These are phyloP conservation scores for Xerus rutilus DNA, from an alignment of 2,797 vertebrate genomes.

Conservation along the genomic window DNA sequence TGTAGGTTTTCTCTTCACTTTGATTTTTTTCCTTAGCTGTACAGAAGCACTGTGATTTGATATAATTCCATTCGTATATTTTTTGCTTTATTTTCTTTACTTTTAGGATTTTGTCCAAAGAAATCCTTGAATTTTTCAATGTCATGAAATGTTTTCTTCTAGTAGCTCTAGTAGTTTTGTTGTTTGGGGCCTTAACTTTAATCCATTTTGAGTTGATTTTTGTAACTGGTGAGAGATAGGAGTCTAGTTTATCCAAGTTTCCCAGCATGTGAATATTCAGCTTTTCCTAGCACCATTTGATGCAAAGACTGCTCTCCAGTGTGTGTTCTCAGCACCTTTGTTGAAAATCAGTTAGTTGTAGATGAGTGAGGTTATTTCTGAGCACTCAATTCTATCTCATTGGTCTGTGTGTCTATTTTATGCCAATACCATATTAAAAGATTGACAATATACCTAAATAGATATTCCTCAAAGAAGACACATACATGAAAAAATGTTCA, in stretches of 20 bases:
- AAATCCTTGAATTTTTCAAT: too few relatives aligned
- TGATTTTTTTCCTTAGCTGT: background rate
- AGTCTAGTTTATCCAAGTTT: too few relatives aligned
- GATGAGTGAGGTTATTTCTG: background rate
- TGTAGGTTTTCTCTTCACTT: background rate
- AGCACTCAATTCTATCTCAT: background rate
- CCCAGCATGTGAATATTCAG: too few relatives aligned
- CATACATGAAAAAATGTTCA: background rate
- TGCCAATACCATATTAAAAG: background rate
- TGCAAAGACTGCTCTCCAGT: background rate
- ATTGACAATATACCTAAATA: background rate
- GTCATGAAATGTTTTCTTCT: too few relatives aligned
- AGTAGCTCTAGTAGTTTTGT: too few relatives aligned
- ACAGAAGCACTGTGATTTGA: background rate
- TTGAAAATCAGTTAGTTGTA: too few relatives aligned
- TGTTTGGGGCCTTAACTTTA: too few relatives aligned
- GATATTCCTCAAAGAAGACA: too few relatives aligned
- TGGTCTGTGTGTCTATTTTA: background rate
- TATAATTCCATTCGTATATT: background rate
- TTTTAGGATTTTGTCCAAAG: background rate
- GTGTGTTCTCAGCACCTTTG: background rate
- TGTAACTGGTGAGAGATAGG: too few relatives aligned
- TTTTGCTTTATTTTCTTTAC: background rate
- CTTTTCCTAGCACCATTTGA: background rate
- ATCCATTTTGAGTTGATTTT: too few relatives aligned